Evolutionary conservation across 2,113 vertebrate genomes (phyloP).

Genomic region (Cyprinodon tularosa): DNA sequence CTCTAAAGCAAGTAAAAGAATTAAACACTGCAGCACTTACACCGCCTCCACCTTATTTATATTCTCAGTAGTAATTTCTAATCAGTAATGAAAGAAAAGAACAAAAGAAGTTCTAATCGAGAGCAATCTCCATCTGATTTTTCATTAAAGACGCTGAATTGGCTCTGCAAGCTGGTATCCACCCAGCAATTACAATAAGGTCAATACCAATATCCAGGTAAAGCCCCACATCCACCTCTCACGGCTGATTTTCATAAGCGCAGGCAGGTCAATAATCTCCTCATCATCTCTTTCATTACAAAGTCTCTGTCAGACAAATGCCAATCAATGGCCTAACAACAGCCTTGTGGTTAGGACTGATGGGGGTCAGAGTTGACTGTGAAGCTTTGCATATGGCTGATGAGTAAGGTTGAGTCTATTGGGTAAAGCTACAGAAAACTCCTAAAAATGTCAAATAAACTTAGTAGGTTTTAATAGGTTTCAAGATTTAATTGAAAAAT

Average conservation of each 20-base stretch:
- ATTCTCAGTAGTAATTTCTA: slow-evolving; percentile 11
- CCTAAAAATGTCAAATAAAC: slow-evolving; percentile 5
- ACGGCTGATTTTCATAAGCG: slow-evolving; percentile 57
- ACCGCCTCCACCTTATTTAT: background rate
- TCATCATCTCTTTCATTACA: slow-evolving; percentile 68
- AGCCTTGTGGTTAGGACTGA: slow-evolving; percentile 47
- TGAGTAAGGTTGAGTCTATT: background rate
- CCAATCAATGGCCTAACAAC: slow-evolving; percentile 63
- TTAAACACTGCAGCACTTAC: background rate
- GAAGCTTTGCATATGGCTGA: slow-evolving; percentile 25
- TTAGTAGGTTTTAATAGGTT: slow-evolving; percentile 17
- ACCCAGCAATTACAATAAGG: slow-evolving; percentile 50
- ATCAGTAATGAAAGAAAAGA: slow-evolving; percentile 8
- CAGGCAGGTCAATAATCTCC: slow-evolving; percentile 64
- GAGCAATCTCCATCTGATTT: slow-evolving; percentile 18
- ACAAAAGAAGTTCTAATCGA: slow-evolving; percentile 19
- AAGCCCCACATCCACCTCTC: slow-evolving; percentile 56
- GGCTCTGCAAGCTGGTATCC: slow-evolving; percentile 27
- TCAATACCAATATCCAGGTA: slow-evolving; percentile 72
- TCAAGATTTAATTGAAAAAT: slow-evolving; percentile 13
- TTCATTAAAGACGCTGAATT: slow-evolving; percentile 54
- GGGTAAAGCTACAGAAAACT: slow-evolving; percentile 20
- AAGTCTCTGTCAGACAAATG: slow-evolving; percentile 58
- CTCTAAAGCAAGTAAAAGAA: slow-evolving; percentile 5
- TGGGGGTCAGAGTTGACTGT: slow-evolving; percentile 50